Conservation (phyloP, 2,113 vertebrate genomes). For the Muntiacus muntjak region DNA sequence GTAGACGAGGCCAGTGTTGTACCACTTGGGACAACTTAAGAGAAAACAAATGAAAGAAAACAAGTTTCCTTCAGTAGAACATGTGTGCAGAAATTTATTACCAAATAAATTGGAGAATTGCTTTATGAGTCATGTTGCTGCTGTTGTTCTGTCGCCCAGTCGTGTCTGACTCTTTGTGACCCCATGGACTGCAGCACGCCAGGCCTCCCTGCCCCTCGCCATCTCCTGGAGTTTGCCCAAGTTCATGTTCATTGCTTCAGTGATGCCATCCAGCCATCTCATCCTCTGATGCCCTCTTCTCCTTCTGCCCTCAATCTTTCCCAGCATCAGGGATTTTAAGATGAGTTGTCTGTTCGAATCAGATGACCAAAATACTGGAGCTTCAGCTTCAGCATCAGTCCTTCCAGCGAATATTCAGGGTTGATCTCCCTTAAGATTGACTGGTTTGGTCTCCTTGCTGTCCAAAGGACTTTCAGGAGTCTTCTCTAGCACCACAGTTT, state of each 20-base stretch:
- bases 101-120: background rate
- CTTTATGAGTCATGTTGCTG: background rate
- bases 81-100: background rate
- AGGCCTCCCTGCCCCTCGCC: background rate
- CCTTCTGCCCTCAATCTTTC: background rate
- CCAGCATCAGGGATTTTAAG: background rate
- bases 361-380: background rate
- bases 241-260: background rate
- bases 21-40: background rate
- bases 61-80: background rate
- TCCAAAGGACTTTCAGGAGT: background rate
- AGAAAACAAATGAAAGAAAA: constrained; percentile 37
- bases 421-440: background rate
- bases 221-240: background rate
- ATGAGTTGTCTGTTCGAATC: background rate
- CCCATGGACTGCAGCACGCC: background rate
- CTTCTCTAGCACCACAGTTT: background rate
- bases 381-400: background rate
- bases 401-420: background rate
- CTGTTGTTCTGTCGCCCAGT: background rate
- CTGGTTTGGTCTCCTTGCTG: background rate
- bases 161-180: background rate
- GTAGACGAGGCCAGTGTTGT: background rate
- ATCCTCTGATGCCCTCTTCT: background rate
- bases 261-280: background rate